phyloP scores from a whole-genome alignment of 2,888 invertebrate genomes.

The Pseudococcus jackbeardsleyi region DNA sequence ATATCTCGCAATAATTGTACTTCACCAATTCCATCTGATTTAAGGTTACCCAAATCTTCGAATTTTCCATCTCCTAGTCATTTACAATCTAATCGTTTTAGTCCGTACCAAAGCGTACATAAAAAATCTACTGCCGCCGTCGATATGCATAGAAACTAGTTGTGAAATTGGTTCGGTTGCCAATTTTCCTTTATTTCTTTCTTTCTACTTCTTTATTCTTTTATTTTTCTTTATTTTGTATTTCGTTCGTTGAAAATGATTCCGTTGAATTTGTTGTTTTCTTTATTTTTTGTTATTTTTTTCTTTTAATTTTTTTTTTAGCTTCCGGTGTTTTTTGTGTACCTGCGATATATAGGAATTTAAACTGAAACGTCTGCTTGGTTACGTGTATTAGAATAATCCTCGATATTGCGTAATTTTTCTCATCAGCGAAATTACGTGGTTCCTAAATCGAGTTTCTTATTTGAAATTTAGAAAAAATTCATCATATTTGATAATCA shows the following conservation, averaged over 20 bases:
- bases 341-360: constrained; percentile 2
- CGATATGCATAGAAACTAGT: constrained; percentile 63
- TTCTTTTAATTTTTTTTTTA: neutral
- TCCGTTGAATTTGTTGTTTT: constrained; percentile 42
- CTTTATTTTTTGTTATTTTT: neutral
- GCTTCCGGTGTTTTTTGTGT: constrained; percentile 23
- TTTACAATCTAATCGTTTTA: constrained; percentile 64
- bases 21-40: constrained; percentile 62
- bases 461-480: too few species aligned
- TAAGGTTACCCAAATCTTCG: constrained; percentile 63
- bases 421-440: neutral
- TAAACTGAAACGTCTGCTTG: neutral
- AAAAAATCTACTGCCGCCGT: constrained; percentile 62
- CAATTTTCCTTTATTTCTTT: neutral
- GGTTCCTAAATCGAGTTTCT: neutral
- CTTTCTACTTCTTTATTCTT: neutral
- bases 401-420: constrained; percentile 3
- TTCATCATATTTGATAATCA: too few species aligned
- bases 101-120: constrained; percentile 62
- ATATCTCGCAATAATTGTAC: constrained; percentile 62
- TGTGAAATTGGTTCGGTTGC: constrained; percentile 20
- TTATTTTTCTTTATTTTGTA: constrained; percentile 9
- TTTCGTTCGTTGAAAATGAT: constrained; percentile 37
- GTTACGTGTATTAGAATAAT: neutral
- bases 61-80: constrained; percentile 64